phyloP scores from a whole-genome alignment of 1,140 invertebrate genomes.

The Bombus sylvicola region DNA sequence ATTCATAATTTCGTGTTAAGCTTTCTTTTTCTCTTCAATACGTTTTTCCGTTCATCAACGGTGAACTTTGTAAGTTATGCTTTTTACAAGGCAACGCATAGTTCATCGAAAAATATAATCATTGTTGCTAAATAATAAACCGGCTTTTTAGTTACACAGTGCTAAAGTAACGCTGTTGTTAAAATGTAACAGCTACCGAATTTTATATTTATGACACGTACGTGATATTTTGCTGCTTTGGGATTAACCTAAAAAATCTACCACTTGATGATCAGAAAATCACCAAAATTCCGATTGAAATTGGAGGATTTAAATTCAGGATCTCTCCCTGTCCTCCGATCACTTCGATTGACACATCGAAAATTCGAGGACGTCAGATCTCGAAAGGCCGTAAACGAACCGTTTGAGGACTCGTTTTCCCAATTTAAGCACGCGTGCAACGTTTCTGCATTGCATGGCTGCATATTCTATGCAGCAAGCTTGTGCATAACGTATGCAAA shows the following conservation, averaged over 20 bases:
- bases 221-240: neutral
- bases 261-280: neutral
- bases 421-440: conserved; percentile 5
- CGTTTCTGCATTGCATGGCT: neutral
- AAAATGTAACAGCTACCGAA: neutral
- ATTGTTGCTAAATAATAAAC: no score
- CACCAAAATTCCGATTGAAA: neutral
- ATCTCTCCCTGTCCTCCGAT: neutral
- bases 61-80: no score
- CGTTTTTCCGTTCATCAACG: no score
- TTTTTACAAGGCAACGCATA: no score
- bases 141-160: no score
- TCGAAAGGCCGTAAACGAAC: conserved; percentile 9
- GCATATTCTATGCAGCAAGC: neutral
- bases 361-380: conserved; percentile 4
- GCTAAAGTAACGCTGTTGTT: no score
- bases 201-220: neutral
- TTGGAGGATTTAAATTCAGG: neutral
- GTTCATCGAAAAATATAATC: no score
- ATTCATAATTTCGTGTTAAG: no score
- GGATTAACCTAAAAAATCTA: neutral
- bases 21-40: no score
- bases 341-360: neutral
- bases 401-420: neutral
- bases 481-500: neutral